These are phyloP conservation scores for Patella ulyssiponensis DNA, from an alignment of 2,888 invertebrate genomes.

Conservation along the genomic window DNA sequence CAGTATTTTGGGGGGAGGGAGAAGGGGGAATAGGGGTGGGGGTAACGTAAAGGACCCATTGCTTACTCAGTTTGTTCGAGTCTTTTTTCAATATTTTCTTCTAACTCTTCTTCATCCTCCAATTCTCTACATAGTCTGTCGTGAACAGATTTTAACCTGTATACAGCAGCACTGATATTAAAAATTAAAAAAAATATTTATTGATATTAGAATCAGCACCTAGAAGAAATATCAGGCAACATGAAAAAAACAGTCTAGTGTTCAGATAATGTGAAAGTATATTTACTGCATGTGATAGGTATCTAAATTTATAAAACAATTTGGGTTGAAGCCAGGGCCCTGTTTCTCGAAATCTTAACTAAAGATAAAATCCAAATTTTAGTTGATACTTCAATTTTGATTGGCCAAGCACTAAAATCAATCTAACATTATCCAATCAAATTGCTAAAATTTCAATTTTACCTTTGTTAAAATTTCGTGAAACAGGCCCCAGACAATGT, in stretches of 20 bases:
- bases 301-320: background rate
- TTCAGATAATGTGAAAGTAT: background rate
- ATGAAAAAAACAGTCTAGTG: no score
- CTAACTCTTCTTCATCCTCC: constrained; percentile 61
- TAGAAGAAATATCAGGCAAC: background rate
- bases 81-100: constrained; percentile 53
- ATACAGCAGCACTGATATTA: constrained; percentile 57
- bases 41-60: no score
- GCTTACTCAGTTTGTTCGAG: constrained; percentile 67
- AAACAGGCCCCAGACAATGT: no score
- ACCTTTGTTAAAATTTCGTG: no score
- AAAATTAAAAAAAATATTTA: background rate
- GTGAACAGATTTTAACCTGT: constrained; percentile 62
- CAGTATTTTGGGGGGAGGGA: no score
- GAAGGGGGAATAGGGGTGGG: no score
- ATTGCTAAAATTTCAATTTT: no score
- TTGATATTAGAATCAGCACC: background rate
- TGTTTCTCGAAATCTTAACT: no score
- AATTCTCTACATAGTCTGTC: constrained; percentile 62
- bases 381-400: no score
- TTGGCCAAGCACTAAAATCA: no score
- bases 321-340: background rate
- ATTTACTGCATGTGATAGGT: background rate
- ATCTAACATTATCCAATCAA: no score
- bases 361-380: no score